A percentile compares a stretch with the other conserved stretches of the same genome.
Conservation (phyloP, 2,888 invertebrate species). For the Chaitophorus viminalis region DNA sequence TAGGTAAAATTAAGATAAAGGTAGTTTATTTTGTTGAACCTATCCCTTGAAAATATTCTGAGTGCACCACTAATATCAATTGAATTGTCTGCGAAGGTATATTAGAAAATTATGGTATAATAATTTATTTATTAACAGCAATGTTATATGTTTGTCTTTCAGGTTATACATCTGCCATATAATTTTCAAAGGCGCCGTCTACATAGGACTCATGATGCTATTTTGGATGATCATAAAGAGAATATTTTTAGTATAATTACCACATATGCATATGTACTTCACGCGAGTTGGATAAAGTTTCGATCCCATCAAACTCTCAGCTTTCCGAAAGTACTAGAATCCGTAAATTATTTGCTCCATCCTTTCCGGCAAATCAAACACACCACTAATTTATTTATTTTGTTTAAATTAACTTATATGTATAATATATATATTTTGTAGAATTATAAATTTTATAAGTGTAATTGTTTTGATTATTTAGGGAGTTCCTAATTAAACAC, state of each 20-base stretch:
- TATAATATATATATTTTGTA: background rate
- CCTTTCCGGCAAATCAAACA: constrained; percentile 32
- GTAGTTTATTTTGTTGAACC: no score
- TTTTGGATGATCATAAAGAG: constrained; percentile 48
- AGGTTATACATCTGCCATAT: constrained; percentile 53
- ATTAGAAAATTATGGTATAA: background rate
- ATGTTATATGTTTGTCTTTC: constrained; percentile 3
- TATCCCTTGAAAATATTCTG: no score
- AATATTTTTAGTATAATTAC: constrained; percentile 27
- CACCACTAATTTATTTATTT: constrained; percentile 25
- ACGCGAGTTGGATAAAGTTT: background rate
- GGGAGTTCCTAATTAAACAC: constrained; percentile 30
- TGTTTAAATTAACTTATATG: background rate
- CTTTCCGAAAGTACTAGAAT: constrained; percentile 9
- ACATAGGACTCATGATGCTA: constrained; percentile 52
- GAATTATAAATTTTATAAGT: background rate
- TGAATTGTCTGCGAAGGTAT: background rate
- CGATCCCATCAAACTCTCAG: background rate
- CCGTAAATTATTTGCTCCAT: background rate
- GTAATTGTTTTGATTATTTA: constrained; percentile 16
- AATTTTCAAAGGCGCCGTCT: constrained; percentile 51
- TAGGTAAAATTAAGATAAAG: no score
- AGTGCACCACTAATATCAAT: no score
- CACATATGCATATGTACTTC: background rate
- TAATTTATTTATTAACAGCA: background rate